Percentiles rank a stretch among this genome's conserved stretches.
Evolutionary conservation across 23 tunicate genomes (phyloP).

Genomic region (Phallusia fumigata): DNA sequence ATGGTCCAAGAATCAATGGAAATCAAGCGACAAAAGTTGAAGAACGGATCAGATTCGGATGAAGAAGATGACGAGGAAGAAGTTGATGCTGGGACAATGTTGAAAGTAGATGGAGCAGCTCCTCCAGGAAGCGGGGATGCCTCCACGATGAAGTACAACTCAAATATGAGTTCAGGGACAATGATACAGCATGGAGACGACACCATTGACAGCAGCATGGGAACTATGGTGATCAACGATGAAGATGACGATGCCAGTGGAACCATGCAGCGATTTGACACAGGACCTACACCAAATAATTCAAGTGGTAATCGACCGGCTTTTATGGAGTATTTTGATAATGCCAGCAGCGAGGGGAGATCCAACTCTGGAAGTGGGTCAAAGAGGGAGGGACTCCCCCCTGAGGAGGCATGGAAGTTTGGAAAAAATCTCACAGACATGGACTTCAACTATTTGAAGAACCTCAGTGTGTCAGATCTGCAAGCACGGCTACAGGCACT

Average conservation of each 20-base stretch:
- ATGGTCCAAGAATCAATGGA: conserved; percentile 98
- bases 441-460: conserved; percentile 77
- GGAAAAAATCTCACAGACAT: conserved; percentile 83
- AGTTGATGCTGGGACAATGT: conserved; percentile 61
- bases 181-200: conserved; percentile 84
- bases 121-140: conserved; percentile 29
- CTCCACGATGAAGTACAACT: conserved; percentile 33
- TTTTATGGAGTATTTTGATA: conserved; percentile 91
- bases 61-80: conserved; percentile 70
- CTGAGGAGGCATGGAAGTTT: conserved; percentile 94
- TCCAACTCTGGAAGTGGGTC: conserved; percentile 32
- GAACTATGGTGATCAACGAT: conserved; percentile 92
- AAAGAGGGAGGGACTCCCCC: conserved; percentile 43
- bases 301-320: conserved; percentile 61
- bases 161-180: conserved; percentile 28
- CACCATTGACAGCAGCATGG: conserved; percentile 55
- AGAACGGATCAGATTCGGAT: conserved; percentile 48
- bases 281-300: conserved; percentile 58
- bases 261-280: conserved; percentile 82
- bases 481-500: conserved; percentile 60
- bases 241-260: conserved; percentile 65
- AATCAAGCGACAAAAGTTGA: conserved; percentile 61
- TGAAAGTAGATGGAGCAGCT: conserved; percentile 35
- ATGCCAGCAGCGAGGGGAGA: conserved; percentile 34
- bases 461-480: conserved; percentile 57